phyloP scores from a whole-genome alignment of 2,797 vertebrate species.

The Bucorvus abyssinicus region DNA sequence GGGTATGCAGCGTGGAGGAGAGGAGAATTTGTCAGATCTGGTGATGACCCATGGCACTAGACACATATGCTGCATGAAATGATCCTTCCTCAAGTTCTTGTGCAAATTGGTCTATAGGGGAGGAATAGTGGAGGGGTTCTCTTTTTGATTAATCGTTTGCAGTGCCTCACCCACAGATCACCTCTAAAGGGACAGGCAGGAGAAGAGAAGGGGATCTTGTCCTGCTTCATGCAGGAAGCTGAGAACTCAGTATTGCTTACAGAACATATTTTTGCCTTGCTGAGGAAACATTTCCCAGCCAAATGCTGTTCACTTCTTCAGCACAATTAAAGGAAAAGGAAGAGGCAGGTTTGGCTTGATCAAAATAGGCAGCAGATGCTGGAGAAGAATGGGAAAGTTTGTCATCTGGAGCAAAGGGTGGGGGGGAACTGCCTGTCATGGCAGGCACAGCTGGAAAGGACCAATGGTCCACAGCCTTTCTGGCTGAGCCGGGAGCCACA shows the following conservation, averaged over 20 bases:
- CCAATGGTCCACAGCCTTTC: background rate
- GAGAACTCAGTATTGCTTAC: background rate
- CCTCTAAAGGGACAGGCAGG: background rate
- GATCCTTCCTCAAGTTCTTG: background rate
- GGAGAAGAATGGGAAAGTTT: constrained; percentile 20
- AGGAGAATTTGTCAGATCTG: background rate
- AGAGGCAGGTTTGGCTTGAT: constrained; percentile 18
- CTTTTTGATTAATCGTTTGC: background rate
- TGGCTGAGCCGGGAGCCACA: background rate
- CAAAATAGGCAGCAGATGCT: constrained; percentile 57
- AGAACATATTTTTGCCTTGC: constrained; percentile 7
- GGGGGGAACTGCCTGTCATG: background rate
- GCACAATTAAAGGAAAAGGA: constrained; percentile 76
- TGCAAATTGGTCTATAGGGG: background rate
- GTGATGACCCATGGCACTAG: background rate
- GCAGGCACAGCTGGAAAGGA: background rate
- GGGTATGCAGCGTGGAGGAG: background rate
- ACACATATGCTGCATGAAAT: background rate
- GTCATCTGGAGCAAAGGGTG: constrained; percentile 3
- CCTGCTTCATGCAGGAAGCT: background rate
- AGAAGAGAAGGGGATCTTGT: background rate
- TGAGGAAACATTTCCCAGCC: constrained; percentile 34
- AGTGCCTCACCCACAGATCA: background rate
- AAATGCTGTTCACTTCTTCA: constrained; percentile 41
- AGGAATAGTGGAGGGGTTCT: background rate